phyloP scores from a whole-genome alignment of 2,113 vertebrate species.

The Notiomystis cincta region DNA sequence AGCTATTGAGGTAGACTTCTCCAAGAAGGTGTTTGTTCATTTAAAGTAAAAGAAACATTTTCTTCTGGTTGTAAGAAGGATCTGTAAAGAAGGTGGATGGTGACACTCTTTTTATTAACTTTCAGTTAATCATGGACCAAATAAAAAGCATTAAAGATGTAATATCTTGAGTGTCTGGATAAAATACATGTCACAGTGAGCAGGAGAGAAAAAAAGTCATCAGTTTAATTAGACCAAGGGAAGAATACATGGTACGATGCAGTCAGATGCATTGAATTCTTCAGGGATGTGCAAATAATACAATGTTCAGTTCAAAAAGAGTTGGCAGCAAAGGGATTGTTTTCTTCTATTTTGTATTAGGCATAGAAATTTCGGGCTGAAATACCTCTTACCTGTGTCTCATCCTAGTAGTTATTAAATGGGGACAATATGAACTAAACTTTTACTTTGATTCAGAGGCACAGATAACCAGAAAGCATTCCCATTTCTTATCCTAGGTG shows the following conservation, averaged over 20 bases:
- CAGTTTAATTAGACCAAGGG: not conserved
- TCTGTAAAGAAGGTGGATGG: not conserved
- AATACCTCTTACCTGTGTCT: not conserved
- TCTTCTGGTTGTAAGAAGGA: not conserved
- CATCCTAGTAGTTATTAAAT: not conserved
- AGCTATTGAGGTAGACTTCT: not conserved
- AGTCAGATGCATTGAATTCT: not conserved
- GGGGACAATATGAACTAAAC: not conserved
- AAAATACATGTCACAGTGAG: not conserved
- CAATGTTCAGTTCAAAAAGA: not conserved
- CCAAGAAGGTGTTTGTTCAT: not conserved
- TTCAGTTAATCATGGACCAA: not conserved
- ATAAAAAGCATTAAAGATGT: not conserved
- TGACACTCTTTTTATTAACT: not conserved
- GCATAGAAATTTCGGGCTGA: not conserved
- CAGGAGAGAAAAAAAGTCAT: not conserved
- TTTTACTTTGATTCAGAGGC: not conserved
- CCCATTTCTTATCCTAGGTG: not conserved
- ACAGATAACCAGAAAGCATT: not conserved
- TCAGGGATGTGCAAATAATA: not conserved
- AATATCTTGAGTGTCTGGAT: not conserved
- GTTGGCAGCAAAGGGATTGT: not conserved
- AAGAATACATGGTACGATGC: fast-evolving
- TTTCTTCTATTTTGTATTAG: not conserved
- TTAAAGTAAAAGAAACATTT: not conserved